Percentiles rank a stretch among this genome's conserved stretches.
Conservation (phyloP, 1,140 invertebrate genomes). For the Leptinotarsa undecemlineata region DNA sequence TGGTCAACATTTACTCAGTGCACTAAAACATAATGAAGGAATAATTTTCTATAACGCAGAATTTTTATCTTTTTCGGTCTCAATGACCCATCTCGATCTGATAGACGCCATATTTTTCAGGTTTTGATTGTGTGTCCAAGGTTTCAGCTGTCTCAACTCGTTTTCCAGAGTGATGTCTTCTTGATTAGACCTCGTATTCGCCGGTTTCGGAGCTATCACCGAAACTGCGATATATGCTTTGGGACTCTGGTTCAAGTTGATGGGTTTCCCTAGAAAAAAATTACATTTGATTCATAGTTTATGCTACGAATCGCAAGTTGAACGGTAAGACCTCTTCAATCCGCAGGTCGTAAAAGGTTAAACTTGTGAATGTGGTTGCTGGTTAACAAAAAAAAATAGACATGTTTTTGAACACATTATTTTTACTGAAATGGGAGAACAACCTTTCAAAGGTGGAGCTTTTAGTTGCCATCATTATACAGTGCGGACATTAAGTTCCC, state of each 20-base stretch:
- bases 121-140: constrained; percentile 42
- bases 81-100: constrained; percentile 39
- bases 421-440: no score
- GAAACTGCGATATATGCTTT: constrained; percentile 55
- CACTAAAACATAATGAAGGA: background rate
- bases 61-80: constrained; percentile 27
- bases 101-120: constrained; percentile 39
- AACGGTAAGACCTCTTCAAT: background rate
- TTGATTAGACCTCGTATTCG: constrained; percentile 28
- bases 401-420: no score
- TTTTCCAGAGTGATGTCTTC: constrained; percentile 50
- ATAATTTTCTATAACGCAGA: background rate
- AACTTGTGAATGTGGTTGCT: no score
- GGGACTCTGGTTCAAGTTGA: constrained; percentile 47
- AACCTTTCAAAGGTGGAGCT: background rate
- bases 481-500: no score
- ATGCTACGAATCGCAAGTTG: background rate
- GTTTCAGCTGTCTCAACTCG: constrained; percentile 51
- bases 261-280: constrained; percentile 45
- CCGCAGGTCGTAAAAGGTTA: background rate
- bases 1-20: background rate
- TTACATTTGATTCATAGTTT: background rate
- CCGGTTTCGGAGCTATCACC: constrained; percentile 50
- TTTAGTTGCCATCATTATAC: background rate
- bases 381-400: no score